Evolutionary conservation across 2,888 invertebrate species (phyloP).

Genomic region (Galerucella nymphaeae): DNA sequence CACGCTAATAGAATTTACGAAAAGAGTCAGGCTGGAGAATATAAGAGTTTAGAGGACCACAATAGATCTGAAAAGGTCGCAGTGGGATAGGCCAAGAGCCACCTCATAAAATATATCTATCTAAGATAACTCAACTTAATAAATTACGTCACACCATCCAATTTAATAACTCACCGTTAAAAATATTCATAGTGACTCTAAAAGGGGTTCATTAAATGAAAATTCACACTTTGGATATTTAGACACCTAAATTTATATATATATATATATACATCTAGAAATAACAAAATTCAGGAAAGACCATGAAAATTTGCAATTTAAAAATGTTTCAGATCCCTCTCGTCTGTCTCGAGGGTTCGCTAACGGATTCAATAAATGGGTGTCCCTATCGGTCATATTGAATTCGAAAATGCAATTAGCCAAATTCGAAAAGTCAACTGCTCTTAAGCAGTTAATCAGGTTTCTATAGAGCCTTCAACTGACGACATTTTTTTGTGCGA

Average conservation of each 20-base stretch:
- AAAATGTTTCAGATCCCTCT: conserved; percentile 21
- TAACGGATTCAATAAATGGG: conserved; percentile 22
- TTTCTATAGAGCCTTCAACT: conserved; percentile 25
- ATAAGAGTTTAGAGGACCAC: no score
- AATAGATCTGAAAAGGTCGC: no score
- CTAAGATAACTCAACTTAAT: no score
- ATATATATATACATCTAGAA: background rate
- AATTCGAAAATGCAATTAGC: conserved; percentile 37
- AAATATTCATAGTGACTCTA: background rate
- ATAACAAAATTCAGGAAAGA: conserved; percentile 14
- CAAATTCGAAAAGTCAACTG: conserved; percentile 39
- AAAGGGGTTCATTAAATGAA: conserved; percentile 27
- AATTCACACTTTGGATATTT: conserved; percentile 36
- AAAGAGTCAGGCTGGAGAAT: no score
- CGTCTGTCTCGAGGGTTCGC: conserved; percentile 22
- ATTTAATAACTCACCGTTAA: background rate
- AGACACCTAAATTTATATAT: conserved; percentile 13
- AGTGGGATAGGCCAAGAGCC: no score
- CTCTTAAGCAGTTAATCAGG: conserved; percentile 39
- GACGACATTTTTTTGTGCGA: background rate
- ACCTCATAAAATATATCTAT: no score
- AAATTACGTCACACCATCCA: background rate
- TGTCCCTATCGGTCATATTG: conserved; percentile 35
- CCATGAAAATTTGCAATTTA: conserved; percentile 26
- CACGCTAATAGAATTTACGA: no score